Evolutionary conservation across 64 coral and sea anemone genomes (phyloP), one percentile per base, ranked within the genome.

Genomic region (Montipora efflorescens): DNA sequence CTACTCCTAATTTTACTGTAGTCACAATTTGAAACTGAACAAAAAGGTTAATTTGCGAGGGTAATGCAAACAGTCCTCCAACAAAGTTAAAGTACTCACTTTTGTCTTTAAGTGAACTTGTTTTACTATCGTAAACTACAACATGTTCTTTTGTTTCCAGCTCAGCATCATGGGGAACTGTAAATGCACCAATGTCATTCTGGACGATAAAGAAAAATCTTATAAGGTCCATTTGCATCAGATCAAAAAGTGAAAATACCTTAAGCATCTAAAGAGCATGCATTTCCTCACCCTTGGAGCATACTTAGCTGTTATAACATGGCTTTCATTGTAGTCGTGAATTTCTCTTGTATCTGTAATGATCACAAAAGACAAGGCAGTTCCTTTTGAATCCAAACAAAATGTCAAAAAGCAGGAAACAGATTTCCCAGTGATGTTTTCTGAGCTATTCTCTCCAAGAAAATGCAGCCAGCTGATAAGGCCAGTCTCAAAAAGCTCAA

Each of bases 171-270:
- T 85, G 46, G 43, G 98, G 98, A 9, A 99, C 98, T 57, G 82
- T 74, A 58, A 99, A 99, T 13, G 98, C 95, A 80, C 98, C 98
- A 75, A 92, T 89, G 47, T 96, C 98, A 82, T 95, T 99, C 98
- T 99, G 71, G 51, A 80, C 21, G 25, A 86, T 53, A 61, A 28
- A 68, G 7, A 22, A 23, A 22, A 10, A 59, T 4, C 7, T 3
- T 57, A 8, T 57, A 6, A 8, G 6, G 53, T 8, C 53, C 6
- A 48, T 2, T 48, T 48, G 50, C 3, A n/a, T 11, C 5, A 23
- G 10, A 44, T 48, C 48, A 23, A 20, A 75, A 20, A 52, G 19
- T 51, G 6, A 5, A 57, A 82, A 82, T 59, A 2, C 12, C 11
- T 25, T 51, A 43, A 46, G 20, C 44, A 2, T 3, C 55, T 36